A percentile compares a stretch with the other conserved stretches of the same genome.
Conservation (phyloP, 2,113 vertebrate species). For the Chiloscyllium plagiosum region DNA sequence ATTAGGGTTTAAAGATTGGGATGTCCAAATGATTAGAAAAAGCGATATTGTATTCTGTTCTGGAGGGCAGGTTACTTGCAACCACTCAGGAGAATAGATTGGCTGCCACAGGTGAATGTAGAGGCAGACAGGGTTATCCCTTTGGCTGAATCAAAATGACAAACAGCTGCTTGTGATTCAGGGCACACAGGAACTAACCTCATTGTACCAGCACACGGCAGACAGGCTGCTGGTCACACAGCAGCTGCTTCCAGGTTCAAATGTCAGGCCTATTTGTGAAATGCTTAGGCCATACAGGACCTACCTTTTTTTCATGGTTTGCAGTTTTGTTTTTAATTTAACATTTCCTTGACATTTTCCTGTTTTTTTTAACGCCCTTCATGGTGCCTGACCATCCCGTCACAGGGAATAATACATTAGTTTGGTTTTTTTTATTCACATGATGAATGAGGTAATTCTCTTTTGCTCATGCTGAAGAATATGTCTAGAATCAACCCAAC, state of each 20-base stretch:
- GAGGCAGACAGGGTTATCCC: background rate
- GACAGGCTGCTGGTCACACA: background rate
- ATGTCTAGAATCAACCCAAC: background rate
- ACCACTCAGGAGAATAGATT: background rate
- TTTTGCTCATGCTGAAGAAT: background rate
- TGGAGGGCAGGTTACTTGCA: background rate
- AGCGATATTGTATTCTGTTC: background rate
- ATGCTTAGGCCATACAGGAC: background rate
- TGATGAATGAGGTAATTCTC: background rate
- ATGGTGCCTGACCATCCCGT: background rate
- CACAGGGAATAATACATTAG: background rate
- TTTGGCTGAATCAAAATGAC: background rate
- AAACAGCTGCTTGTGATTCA: slow-evolving; percentile 25
- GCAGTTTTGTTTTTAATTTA: background rate
- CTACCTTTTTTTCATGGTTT: background rate
- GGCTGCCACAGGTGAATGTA: background rate
- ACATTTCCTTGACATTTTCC: background rate
- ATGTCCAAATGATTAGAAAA: background rate
- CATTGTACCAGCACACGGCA: background rate
- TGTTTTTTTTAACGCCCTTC: background rate
- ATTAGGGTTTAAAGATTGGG: background rate
- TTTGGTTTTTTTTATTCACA: background rate
- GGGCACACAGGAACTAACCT: slow-evolving; percentile 4
- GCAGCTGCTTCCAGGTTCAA: background rate
- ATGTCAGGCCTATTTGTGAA: background rate